A percentile compares a stretch with the other conserved stretches of the same genome.
Evolutionary conservation across 2,113 vertebrate species (phyloP).

Genomic region (Mionectes macconnelli): DNA sequence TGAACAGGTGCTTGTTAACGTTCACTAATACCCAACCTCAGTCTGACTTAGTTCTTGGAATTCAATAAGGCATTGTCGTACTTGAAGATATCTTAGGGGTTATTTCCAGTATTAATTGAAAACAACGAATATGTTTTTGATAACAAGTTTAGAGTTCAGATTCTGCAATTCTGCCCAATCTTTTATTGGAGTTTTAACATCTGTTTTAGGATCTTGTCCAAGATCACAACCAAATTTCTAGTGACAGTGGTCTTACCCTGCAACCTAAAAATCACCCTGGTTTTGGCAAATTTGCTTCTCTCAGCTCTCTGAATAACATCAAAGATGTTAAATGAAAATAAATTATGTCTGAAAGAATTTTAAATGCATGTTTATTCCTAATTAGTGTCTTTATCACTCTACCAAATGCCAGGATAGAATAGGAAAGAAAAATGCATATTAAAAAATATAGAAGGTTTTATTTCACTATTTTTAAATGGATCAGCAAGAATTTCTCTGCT

Average conservation of each 20-base stretch:
- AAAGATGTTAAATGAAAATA: neutral
- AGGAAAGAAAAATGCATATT: neutral
- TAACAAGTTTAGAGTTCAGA: neutral
- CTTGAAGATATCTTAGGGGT: neutral
- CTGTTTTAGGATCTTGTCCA: neutral
- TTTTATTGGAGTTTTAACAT: neutral
- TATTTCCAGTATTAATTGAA: neutral
- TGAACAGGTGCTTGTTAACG: neutral
- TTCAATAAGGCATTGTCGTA: neutral
- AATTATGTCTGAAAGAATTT: neutral
- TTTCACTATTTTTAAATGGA: neutral
- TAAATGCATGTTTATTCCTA: neutral
- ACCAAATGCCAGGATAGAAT: neutral
- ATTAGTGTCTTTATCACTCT: neutral
- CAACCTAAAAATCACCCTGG: neutral
- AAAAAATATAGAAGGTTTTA: neutral
- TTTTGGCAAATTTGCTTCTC: neutral
- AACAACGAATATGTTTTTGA: neutral
- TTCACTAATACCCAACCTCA: neutral
- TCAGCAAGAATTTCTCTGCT: neutral
- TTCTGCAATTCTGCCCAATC: neutral
- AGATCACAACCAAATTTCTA: neutral
- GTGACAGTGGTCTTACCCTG: neutral
- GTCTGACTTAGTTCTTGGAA: neutral
- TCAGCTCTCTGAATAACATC: neutral